Base-by-base conservation (phyloP, 2,888 invertebrate genomes). In the Pyrgus malvae region DNA sequence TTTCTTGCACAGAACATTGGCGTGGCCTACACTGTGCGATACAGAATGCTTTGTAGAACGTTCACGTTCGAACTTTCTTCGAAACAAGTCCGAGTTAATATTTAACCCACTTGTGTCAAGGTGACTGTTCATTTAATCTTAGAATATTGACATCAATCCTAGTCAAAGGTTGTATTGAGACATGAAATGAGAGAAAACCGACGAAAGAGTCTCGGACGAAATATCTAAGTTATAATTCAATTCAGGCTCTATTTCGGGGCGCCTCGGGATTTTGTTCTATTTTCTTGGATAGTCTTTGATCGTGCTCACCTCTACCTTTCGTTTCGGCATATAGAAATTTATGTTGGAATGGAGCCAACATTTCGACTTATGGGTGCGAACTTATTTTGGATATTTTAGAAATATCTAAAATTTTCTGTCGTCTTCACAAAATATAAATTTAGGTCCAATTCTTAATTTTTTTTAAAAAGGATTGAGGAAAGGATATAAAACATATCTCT, bases 151-250 rank as follows among this genome's bases (percentile, higher is more conserved):
- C 3, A 9, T 27, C 6, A 27, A 1, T 27, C 27, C 9, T 3
- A 29, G 11, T 4, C 3, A 9, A 29, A 29, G 29, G 29, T 29
- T 11, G 11, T 11, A n/a, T 29, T 7, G 25, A 5, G 29, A 29
- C 29, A 3, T 11, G 2, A 8, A n/a, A 29, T 11, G 11, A 29
- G 29, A 4, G 3, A n/a, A 11, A 29, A 2, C n/a, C 3, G 4
- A 11, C 29, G 9, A 11, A 29, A 29, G 11, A 11, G 29, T 11
- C 11, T 29, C 29, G 11, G 3, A 11, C 11, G 12, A 29, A 29
- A 44, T 44, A 44, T 44, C 31, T 19, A 31, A 19, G 31, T 12
- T 7, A 31, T 44, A 31, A 44, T 44, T 44, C 44, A 31, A 44
- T 44, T 44, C 31, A 11, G 31, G 17, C 44, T 31, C 35, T 44